Base-by-base conservation (phyloP, 2,888 invertebrate species). In the Ectemnius lituratus region DNA sequence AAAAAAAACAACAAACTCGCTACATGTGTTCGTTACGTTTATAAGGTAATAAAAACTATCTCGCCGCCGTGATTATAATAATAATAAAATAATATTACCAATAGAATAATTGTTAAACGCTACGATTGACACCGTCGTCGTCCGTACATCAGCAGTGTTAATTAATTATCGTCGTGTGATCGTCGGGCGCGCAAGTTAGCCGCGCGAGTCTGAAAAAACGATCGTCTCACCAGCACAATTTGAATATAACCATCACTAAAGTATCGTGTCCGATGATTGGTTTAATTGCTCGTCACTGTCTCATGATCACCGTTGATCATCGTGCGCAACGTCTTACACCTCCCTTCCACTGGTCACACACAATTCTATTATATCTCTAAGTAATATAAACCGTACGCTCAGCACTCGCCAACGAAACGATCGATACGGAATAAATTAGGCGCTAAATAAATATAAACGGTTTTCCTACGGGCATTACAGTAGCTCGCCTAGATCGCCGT, bases 381-480 rank as follows among this genome's bases (percentile, higher is more conserved):
- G 37, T 37, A 37, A 37, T 37, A 11, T 37, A 37, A 37, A 37
- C 37, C 37, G 37, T 37, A 37, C 37, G 37, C 37, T 37, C 37
- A 11, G 37, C 37, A 52, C 46, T 66, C 74, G 69, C 56, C 56
- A 74, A 68, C 78, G 68, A 78, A 77, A 78, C 61, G 64, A 72
- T 68, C 73, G 75, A 70, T 75, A 67, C 70, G 67, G 69, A 84
- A 84, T 81, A 81, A 84, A 85, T 85, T 79, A 84, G 73, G 67
- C 71, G 79, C 80, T 81, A 82, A 85, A 85, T 84, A 85, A 85
- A 85, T 84, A 83, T 73, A 80, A 82, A 68, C 68, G 62, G 75
- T 71, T 61, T 63, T 49, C 52, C 71, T 77, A 70, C 65, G 66
- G 66, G 73, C 59, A 60, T 75, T 71, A 63, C 37, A 37, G 37